Evolutionary conservation across 2,113 vertebrate genomes (phyloP), one percentile per base, ranked within the genome.

Genomic region (Labeo rohita): DNA sequence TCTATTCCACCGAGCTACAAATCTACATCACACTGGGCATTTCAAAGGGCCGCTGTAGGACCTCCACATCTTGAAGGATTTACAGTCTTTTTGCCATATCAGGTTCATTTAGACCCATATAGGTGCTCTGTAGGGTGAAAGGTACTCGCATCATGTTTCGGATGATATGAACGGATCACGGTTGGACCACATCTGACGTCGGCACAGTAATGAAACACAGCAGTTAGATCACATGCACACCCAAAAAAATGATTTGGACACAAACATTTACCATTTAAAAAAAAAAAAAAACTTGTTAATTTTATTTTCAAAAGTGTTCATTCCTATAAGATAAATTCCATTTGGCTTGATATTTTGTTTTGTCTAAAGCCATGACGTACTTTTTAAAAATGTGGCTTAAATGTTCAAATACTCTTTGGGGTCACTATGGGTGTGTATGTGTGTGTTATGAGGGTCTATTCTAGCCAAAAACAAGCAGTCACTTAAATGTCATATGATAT

Each of bases 21-120:
- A 83, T 70, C 63, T 54, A 8, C 65, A 56, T 39, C 61, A 39
- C 61, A 50, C 47, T 54, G 63, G 63, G 49, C 47, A 83, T 70
- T 83, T 83, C 65, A 83, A 83, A 70, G 23, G 6, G 10, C 65
- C 3, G 16, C 23, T 70, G 65, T 54, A 15, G n/a, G 65, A 83
- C 63, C 47, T 83, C 18, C 39, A 80, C 59, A 63, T 80, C 65
- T 83, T 83, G 65, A 70, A 70, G 28, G 47, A 23, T 81, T 81
- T 81, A 68, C 16, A 34, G 8, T 4, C 45, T 50, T 65, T 66
- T 13, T 81, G 15, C 6, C 49, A 52, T n/a, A 70, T 83, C 28
- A 83, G 28, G 70, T 70, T 83, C 4, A 54, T 54, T 66, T 49
- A 81, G 61, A 68, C 6, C 3, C 18, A 23, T 18, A 47, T 65